Conservation (phyloP, 2,888 invertebrate genomes). For the Pteria penguin region DNA sequence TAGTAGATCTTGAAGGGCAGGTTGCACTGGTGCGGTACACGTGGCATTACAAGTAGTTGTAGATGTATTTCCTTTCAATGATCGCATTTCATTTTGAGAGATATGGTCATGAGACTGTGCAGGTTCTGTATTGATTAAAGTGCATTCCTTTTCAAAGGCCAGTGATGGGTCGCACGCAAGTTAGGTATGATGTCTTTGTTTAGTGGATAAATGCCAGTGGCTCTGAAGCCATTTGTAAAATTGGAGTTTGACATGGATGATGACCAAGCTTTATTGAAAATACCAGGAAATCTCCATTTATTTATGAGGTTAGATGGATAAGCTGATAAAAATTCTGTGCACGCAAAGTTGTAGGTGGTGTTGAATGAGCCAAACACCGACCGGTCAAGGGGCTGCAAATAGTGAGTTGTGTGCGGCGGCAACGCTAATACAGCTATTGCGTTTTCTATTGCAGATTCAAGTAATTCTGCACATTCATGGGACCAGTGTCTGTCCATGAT, state of each 20-base stretch:
- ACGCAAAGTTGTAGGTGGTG: constrained; percentile 42
- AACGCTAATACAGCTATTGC: constrained; percentile 47
- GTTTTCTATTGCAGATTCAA: constrained; percentile 7
- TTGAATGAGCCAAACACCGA: constrained; percentile 46
- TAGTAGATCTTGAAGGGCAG: neutral
- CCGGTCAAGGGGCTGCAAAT: too few relatives aligned
- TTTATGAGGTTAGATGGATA: constrained; percentile 27
- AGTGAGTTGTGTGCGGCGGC: too few relatives aligned
- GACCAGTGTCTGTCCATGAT: constrained; percentile 16
- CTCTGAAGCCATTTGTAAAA: constrained; percentile 34
- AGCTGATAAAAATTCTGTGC: constrained; percentile 13
- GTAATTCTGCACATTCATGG: constrained; percentile 20
- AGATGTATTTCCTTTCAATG: too few relatives aligned
- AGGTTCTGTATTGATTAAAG: too few relatives aligned
- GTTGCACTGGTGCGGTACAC: neutral
- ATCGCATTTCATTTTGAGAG: too few relatives aligned
- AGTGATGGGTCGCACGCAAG: too few relatives aligned
- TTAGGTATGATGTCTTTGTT: constrained; percentile 32
- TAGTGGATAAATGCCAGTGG: constrained; percentile 45
- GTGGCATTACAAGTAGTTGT: too few relatives aligned
- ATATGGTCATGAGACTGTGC: too few relatives aligned
- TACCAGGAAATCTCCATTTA: too few relatives aligned
- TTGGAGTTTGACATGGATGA: constrained; percentile 7
- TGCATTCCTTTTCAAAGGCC: too few relatives aligned
- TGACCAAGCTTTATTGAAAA: constrained; percentile 44